A percentile compares a stretch with the other conserved stretches of the same genome.
Evolutionary conservation across 2,797 vertebrate genomes (phyloP).

Genomic region (Lerista edwardsae): DNA sequence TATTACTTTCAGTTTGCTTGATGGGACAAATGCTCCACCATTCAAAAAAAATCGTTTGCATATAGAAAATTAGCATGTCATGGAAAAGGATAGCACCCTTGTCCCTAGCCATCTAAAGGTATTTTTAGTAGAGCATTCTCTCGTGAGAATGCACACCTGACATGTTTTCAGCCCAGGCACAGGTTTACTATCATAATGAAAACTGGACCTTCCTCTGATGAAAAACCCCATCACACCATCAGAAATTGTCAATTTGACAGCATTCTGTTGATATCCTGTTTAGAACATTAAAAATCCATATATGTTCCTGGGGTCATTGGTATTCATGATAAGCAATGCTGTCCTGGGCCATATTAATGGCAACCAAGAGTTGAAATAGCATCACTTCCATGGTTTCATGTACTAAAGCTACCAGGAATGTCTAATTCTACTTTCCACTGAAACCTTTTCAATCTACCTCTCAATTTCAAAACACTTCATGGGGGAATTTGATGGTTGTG

Average conservation of each 20-base stretch:
- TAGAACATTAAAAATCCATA: not conserved
- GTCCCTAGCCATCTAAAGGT: not conserved
- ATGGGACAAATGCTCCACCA: not conserved
- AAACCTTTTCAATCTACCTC: rapidly evolving
- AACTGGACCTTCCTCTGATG: not conserved
- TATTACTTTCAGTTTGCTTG: not conserved
- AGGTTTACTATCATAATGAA: not conserved
- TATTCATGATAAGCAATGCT: not conserved
- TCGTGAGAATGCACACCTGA: not conserved
- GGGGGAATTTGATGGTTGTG: not conserved
- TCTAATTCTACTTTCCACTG: not conserved
- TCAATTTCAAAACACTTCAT: not conserved
- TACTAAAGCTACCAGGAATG: not conserved
- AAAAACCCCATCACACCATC: not conserved
- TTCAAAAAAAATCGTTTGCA: not conserved
- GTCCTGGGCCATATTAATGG: not conserved
- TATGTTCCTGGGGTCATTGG: not conserved
- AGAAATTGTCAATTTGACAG: not conserved
- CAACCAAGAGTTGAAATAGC: not conserved
- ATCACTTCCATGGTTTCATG: not conserved
- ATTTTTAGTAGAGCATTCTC: not conserved
- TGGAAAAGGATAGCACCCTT: too few relatives aligned
- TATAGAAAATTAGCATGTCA: not conserved
- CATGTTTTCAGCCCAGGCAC: not conserved
- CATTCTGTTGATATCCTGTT: not conserved